A percentile compares a stretch with the other conserved stretches of the same genome.
These are phyloP conservation scores for Poeciliopsis gracilis DNA, from an alignment of 2,797 vertebrate genomes.

Conservation along the genomic window DNA sequence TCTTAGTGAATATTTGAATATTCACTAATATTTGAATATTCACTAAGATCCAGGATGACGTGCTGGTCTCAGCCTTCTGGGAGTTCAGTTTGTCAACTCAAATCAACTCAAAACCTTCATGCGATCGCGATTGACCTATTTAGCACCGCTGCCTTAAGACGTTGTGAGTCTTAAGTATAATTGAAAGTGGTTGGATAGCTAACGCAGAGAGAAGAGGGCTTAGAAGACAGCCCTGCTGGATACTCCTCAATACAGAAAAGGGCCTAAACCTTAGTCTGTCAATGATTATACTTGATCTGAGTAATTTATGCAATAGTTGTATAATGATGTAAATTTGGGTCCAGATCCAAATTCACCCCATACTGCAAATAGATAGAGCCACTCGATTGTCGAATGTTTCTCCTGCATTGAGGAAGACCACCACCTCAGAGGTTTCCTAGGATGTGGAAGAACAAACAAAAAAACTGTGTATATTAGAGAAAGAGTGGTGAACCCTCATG, in stretches of 20 bases:
- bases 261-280: no score
- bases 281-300: no score
- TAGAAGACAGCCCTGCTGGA: no score
- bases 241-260: no score
- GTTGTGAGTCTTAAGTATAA: neutral
- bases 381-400: neutral
- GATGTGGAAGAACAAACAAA: neutral
- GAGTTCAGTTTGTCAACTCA: no score
- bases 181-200: neutral
- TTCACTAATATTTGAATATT: no score
- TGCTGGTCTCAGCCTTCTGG: no score
- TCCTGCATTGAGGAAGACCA: neutral
- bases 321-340: conserved; percentile 1
- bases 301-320: no score
- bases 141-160: neutral
- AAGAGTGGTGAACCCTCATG: conserved; percentile 1
- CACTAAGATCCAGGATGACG: no score
- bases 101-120: no score
- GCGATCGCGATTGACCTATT: no score
- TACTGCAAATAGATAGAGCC: neutral
- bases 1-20: no score
- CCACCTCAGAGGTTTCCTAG: neutral
- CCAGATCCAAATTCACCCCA: neutral
- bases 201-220: conserved; percentile 1
- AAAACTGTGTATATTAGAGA: neutral